Conservation (phyloP, 2,888 invertebrate species). For the Leucophenga maculata region DNA sequence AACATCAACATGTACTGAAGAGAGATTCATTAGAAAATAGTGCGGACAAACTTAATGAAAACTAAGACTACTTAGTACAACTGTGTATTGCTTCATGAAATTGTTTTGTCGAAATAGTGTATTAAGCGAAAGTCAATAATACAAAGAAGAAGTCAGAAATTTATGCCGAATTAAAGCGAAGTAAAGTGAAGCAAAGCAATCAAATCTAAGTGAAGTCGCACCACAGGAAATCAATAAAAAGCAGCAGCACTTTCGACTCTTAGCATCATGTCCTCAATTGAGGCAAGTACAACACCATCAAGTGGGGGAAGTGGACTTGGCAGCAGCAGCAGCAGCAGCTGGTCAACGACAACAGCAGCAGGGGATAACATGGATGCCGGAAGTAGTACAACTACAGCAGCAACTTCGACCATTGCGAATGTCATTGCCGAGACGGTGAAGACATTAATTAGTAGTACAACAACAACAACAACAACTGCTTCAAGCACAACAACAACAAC, state of each 20-base stretch:
- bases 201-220: slow-evolving; percentile 45
- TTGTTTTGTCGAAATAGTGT: no score
- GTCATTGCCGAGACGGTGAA: slow-evolving; percentile 53
- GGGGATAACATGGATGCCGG: no score
- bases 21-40: slow-evolving; percentile 21
- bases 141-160: background rate
- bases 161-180: background rate
- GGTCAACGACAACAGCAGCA: background rate
- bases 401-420: slow-evolving; percentile 36
- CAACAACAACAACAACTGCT: slow-evolving; percentile 37
- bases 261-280: slow-evolving; percentile 21
- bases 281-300: background rate
- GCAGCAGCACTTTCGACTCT: slow-evolving; percentile 25
- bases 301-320: background rate
- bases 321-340: background rate
- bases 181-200: slow-evolving; percentile 49
- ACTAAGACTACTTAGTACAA: slow-evolving; percentile 34
- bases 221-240: slow-evolving; percentile 62
- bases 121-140: background rate
- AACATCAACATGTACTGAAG: no score
- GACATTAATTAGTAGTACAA: slow-evolving; percentile 59
- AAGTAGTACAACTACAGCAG: background rate
- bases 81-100: no score
- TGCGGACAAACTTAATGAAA: slow-evolving; percentile 45
- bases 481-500: slow-evolving; percentile 14